Percentiles rank a stretch among this genome's conserved stretches.
phyloP scores from a whole-genome alignment of 2,113 vertebrate species.

The Hirundichthys speculiger region DNA sequence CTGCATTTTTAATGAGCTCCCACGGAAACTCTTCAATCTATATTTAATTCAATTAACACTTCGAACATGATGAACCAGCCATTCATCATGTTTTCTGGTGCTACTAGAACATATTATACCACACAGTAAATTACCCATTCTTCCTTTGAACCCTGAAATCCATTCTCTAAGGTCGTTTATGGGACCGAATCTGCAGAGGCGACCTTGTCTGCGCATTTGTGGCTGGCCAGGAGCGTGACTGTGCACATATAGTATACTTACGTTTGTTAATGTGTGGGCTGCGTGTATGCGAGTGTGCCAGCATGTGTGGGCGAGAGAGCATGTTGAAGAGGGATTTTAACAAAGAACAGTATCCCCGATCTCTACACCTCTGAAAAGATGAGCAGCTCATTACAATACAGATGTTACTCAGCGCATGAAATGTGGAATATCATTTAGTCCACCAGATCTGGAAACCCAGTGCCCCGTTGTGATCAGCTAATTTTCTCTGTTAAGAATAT shows the following conservation, averaged over 20 bases:
- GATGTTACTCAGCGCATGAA: constrained; percentile 17
- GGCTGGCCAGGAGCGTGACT: constrained; percentile 6
- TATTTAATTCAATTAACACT: constrained; percentile 73
- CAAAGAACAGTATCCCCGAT: constrained; percentile 6
- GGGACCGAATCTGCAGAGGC: constrained; percentile 32
- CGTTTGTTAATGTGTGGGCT: constrained; percentile 19
- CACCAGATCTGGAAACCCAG: constrained; percentile 26
- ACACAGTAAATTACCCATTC: constrained; percentile 65
- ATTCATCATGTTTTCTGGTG: constrained; percentile 69
- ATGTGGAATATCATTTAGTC: background rate
- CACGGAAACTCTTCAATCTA: constrained; percentile 66
- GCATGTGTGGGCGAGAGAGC: constrained; percentile 7
- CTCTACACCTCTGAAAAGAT: constrained; percentile 26
- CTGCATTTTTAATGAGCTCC: constrained; percentile 53
- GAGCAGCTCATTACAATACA: constrained; percentile 12
- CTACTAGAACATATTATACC: constrained; percentile 69
- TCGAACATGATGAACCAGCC: no score
- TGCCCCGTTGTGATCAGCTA: no score
- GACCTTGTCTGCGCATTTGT: background rate
- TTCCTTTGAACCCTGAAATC: constrained; percentile 50
- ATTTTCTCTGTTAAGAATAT: no score
- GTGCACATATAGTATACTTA: constrained; percentile 6
- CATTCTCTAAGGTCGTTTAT: constrained; percentile 47
- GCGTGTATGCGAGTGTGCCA: constrained; percentile 7
- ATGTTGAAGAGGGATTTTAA: constrained; percentile 18